Base-by-base conservation (phyloP, 2,797 vertebrate genomes). In the Silurus aristotelis region DNA sequence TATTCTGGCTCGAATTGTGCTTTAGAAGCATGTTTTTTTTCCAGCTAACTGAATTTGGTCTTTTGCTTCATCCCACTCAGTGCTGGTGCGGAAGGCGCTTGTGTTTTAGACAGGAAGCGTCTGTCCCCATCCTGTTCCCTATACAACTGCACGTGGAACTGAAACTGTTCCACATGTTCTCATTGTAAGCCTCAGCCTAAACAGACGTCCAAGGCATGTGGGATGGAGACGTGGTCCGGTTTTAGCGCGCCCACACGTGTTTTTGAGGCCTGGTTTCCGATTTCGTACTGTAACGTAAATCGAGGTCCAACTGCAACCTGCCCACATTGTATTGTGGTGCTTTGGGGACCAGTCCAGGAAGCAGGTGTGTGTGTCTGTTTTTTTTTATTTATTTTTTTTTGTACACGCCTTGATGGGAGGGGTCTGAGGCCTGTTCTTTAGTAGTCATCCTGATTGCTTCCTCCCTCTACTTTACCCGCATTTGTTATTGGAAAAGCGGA, bases 401-500 rank as follows among this genome's bases (percentile, higher is more conserved):
- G 70, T 22, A 70, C 76, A 17, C 9, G 66, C 12, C 2, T 63
- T 43, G 25, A n/a, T 83, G 46, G 78, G 64, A 73, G 80, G 83
- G 78, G 81, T 78, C 56, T 52, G 31, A 12, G 1, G 81, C 72
- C 55, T 55, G 22, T 68, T 75, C 68, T 25, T 78, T 8, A 6
- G 56, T 66, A 68, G 15, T 19, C 19, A 8, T 31, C 60, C 76
- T 31, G 56, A 20, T 43, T 15, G 75, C 70, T 56, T 85, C 71
- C 55, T 52, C 66, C 15, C 31, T 64, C 76, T 43, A 8, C 60
- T 67, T 72, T 78, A 72, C 64, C 73, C 38, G 72, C 46, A 56
- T 52, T 86, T 87, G 89, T 89, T 88, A 79, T 87, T 84, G 84
- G 85, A 80, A 87, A 88, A 82, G 82, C 17, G 78, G 73, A 81